Base-by-base conservation (phyloP, 1,140 invertebrate genomes). In the Pectinophora gossypiella region DNA sequence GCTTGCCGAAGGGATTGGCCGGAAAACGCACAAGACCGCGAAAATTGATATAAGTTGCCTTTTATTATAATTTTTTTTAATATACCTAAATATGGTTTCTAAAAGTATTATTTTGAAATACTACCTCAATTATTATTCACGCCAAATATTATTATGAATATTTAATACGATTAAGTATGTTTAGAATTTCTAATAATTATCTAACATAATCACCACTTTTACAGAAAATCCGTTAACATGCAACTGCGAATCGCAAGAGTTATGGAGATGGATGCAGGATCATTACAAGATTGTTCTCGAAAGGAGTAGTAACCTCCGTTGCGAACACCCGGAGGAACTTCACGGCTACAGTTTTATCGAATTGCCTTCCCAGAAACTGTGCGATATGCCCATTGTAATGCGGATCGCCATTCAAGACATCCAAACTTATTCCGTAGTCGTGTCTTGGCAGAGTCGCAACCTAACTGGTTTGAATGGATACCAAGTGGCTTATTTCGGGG, bases 371-470 rank as follows among this genome's bases (percentile, higher is more conserved):
- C 92, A 93, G 54, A 91, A 93, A 66, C 94, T 97, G 69, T 97
- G 95, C 73, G 93, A 95, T 51, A 89, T 93, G 46, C 95, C 95
- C 4, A 86, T 96, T 59, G 92, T 97, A 56, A 88, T 94, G 36
- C 93, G 94, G 76, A 89, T 97, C 19, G 94, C 94, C 52, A 95
- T 96, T 59, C 93, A 95, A 85, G 95, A 96, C 76, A 94, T 97
- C 22, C 94, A 96, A 80, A 94, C 95, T 1, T 95, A 94, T 82
- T 95, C 94, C n/a, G 92, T 97, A 22, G 87, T 95, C 48, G 94
- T 97, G 10, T 94, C 94, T 47, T 97, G 96, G 96, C 94, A 96
- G 75, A 95, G 95, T 61, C 90, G 95, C 62, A 96, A 97, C 87
- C 93, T 95, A 81, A 94, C 93, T 12, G 93, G 94, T 16, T 90